Percentiles rank a stretch among this genome's conserved stretches.
phyloP scores from a whole-genome alignment of 1,140 invertebrate genomes.

The Cheumatopsyche charites region DNA sequence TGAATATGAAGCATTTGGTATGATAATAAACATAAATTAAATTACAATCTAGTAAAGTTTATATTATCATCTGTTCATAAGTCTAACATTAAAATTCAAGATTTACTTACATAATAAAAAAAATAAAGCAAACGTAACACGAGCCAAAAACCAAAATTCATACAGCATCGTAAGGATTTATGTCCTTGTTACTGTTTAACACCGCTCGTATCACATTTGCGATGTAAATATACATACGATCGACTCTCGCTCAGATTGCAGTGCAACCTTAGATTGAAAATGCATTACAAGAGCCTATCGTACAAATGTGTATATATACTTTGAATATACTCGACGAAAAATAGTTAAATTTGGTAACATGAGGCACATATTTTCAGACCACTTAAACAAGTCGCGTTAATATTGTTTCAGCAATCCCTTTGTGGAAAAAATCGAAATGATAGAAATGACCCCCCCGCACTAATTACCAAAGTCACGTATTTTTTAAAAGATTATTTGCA shows the following conservation, averaged over 20 bases:
- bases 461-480: background rate
- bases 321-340: conserved; percentile 26
- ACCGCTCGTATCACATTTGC: no score
- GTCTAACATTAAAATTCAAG: no score
- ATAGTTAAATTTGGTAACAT: conserved; percentile 48
- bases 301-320: conserved; percentile 10
- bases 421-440: background rate
- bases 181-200: no score
- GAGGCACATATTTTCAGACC: conserved; percentile 49
- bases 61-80: conserved; percentile 47
- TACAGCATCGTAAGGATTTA: no score
- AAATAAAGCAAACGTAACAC: no score
- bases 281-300: background rate
- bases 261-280: no score
- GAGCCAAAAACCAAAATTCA: no score
- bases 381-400: conserved; percentile 31
- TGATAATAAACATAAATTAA: conserved; percentile 41
- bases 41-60: conserved; percentile 46
- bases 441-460: background rate
- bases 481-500: no score
- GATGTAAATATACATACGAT: no score
- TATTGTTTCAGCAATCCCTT: conserved; percentile 13
- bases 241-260: no score
- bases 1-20: conserved; percentile 44
- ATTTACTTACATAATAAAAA: no score